Evolutionary conservation across 2,113 vertebrate species (phyloP).

Genomic region (Phrynosoma blainvillii): DNA sequence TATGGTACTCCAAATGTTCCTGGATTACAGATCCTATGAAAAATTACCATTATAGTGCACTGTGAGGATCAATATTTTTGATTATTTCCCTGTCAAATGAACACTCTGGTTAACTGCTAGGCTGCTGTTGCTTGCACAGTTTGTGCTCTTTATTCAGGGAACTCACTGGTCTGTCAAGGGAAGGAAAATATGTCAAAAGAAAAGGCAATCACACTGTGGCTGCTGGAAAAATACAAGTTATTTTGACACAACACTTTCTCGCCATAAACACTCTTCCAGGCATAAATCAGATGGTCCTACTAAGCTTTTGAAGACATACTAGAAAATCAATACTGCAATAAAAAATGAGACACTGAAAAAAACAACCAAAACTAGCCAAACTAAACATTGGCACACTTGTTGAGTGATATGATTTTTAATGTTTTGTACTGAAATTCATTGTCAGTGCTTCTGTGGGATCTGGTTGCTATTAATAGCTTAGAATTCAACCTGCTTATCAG

Average conservation of each 20-base stretch:
- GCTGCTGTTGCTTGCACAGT: background rate
- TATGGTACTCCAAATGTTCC: background rate
- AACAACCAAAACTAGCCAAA: background rate
- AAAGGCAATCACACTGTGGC: background rate
- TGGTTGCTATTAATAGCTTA: background rate
- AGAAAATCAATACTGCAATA: background rate
- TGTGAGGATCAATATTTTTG: background rate
- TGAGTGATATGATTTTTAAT: background rate
- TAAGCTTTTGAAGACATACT: background rate
- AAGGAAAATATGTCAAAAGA: background rate
- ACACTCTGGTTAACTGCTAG: background rate
- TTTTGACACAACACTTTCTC: background rate
- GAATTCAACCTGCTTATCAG: background rate
- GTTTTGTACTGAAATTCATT: background rate
- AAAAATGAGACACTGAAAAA: background rate
- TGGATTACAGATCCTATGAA: too few species aligned
- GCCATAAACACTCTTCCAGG: background rate
- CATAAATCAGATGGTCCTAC: background rate
- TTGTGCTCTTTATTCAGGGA: background rate
- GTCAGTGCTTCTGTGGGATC: background rate
- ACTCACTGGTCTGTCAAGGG: background rate
- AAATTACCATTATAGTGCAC: too few species aligned
- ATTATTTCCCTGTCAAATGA: background rate
- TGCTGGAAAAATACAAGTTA: background rate
- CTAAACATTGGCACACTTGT: background rate